Conservation (phyloP, 2,797 vertebrate genomes). For the Sebastes aleutianus region DNA sequence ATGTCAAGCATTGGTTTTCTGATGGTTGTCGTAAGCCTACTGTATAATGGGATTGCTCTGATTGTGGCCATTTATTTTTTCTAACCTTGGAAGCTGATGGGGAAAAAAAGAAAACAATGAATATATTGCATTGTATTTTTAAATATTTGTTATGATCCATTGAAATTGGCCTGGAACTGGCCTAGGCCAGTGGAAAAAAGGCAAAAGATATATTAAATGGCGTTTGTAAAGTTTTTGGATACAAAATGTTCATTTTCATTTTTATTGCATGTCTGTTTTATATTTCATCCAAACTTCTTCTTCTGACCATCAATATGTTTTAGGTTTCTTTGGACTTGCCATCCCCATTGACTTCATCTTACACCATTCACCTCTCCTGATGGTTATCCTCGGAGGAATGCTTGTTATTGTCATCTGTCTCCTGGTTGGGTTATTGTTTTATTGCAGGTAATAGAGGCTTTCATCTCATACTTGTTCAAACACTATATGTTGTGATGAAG, state of each 20-base stretch:
- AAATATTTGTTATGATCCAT: background rate
- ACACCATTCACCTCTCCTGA: constrained; percentile 84
- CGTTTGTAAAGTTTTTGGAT: background rate
- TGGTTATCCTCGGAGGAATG: constrained; percentile 84
- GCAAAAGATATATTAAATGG: background rate
- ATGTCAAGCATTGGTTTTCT: background rate
- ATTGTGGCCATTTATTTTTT: background rate
- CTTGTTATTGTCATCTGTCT: constrained; percentile 82
- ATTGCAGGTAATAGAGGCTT: constrained; percentile 69
- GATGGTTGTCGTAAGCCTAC: background rate
- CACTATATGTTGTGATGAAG: background rate
- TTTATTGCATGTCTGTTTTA: background rate
- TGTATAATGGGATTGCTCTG: background rate
- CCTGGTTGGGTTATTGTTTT: constrained; percentile 77
- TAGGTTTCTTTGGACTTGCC: constrained; percentile 67
- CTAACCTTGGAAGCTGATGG: background rate
- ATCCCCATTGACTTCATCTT: constrained; percentile 81
- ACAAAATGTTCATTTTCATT: background rate
- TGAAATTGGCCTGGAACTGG: background rate
- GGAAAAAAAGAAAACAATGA: background rate
- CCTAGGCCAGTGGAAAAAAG: background rate
- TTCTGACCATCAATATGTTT: constrained; percentile 18
- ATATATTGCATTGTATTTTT: background rate
- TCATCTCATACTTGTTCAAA: background rate
- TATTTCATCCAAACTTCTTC: background rate